Evolutionary conservation across 2,113 vertebrate species (phyloP).

Genomic region (Arizona elegans): DNA sequence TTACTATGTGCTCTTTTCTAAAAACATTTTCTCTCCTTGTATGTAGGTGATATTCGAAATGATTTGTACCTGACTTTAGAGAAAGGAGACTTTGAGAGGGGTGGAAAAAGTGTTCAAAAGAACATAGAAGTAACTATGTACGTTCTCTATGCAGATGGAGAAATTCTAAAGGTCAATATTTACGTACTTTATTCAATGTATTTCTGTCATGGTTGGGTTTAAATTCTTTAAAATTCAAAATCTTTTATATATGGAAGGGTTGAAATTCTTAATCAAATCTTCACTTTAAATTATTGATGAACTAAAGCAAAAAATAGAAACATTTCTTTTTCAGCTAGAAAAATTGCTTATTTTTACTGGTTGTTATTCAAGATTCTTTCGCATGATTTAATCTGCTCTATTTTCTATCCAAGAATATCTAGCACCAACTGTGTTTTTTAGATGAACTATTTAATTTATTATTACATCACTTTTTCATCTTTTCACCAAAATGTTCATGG

Average conservation of each 20-base stretch:
- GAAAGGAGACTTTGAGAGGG: constrained; percentile 92
- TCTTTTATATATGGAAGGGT: background rate
- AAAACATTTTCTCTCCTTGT: constrained; percentile 26
- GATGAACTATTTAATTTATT: background rate
- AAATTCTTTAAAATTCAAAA: background rate
- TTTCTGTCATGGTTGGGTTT: background rate
- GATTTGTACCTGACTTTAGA: constrained; percentile 94
- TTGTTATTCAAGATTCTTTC: background rate
- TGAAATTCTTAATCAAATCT: background rate
- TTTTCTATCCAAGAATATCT: background rate
- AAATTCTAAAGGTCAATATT: constrained; percentile 78
- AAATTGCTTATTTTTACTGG: background rate
- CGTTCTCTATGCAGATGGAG: constrained; percentile 91
- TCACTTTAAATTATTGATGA: background rate
- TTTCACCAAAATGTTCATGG: background rate
- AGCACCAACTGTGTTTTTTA: background rate
- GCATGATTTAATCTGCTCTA: background rate
- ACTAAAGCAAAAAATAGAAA: background rate
- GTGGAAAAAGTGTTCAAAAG: constrained; percentile 98
- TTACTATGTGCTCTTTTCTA: background rate
- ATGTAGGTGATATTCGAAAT: constrained; percentile 89
- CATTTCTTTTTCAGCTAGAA: background rate
- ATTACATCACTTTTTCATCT: background rate
- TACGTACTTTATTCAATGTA: background rate
- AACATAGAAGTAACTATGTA: constrained; percentile 95